Conservation (phyloP, 2,113 vertebrate species). For the Podarcis muralis region DNA sequence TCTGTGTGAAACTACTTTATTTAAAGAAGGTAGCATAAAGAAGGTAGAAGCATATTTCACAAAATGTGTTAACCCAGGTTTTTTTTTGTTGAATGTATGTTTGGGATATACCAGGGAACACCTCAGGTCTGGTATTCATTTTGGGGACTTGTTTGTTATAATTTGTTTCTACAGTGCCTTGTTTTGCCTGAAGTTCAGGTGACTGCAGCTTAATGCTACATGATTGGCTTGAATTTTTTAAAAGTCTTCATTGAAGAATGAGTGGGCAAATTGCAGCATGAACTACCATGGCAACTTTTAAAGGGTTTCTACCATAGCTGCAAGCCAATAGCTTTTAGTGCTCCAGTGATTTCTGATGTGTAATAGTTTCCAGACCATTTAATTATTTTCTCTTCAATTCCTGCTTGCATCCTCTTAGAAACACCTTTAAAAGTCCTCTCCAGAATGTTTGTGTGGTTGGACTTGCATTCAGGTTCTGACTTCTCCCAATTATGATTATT, state of each 20-base stretch:
- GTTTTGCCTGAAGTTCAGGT: conserved; percentile 37
- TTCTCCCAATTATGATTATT: neutral
- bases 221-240: conserved; percentile 32
- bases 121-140: conserved; percentile 34
- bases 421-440: conserved; percentile 16
- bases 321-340: conserved; percentile 50
- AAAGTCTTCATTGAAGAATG: conserved; percentile 44
- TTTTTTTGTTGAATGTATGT: conserved; percentile 20
- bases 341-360: conserved; percentile 48
- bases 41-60: neutral
- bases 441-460: neutral
- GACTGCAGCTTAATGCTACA: neutral
- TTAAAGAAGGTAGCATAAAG: conserved; percentile 15
- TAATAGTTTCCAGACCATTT: conserved; percentile 53
- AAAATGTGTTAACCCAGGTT: neutral
- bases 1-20: neutral
- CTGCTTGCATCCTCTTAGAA: neutral
- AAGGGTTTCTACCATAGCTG: conserved; percentile 62
- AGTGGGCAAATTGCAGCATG: conserved; percentile 63
- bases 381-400: conserved; percentile 45
- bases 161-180: conserved; percentile 55
- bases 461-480: accelerated
- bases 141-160: conserved; percentile 35
- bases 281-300: conserved; percentile 67
- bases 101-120: conserved; percentile 45